phyloP scores from a whole-genome alignment of 2,113 vertebrate species.

The Leuciscus idus region DNA sequence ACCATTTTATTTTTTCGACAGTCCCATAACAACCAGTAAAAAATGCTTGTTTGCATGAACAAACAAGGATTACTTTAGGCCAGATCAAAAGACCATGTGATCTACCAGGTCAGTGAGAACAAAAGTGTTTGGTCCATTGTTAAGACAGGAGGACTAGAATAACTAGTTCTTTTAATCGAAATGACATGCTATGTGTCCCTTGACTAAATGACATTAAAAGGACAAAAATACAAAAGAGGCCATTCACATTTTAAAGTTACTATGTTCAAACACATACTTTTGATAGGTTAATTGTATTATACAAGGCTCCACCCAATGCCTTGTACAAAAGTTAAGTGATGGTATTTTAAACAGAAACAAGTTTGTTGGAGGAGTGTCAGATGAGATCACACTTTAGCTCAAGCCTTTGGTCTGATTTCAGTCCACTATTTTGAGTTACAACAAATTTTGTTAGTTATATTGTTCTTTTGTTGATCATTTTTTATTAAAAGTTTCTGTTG shows the following conservation, averaged over 20 bases:
- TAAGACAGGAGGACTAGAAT: background rate
- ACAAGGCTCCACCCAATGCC: background rate
- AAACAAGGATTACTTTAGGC: slow-evolving; percentile 9
- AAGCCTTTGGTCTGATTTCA: background rate
- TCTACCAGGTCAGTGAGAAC: background rate
- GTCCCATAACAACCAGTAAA: background rate
- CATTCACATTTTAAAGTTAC: background rate
- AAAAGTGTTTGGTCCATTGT: background rate
- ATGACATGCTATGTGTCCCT: background rate
- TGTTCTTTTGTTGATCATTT: background rate
- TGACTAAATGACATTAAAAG: background rate
- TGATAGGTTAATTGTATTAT: background rate
- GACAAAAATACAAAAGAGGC: background rate
- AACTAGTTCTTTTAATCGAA: background rate
- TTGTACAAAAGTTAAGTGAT: background rate
- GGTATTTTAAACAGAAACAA: background rate
- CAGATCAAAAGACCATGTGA: slow-evolving; percentile 21
- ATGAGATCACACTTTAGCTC: background rate
- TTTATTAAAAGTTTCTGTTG: background rate
- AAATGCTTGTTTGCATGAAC: background rate
- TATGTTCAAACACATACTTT: background rate
- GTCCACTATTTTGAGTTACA: too few relatives aligned
- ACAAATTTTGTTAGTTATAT: background rate
- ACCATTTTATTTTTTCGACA: background rate
- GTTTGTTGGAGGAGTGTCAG: slow-evolving; percentile 5